Evolutionary conservation across 2,888 invertebrate species (phyloP), one percentile per base, ranked within the genome.

Genomic region (Neuroscelio doddi): DNA sequence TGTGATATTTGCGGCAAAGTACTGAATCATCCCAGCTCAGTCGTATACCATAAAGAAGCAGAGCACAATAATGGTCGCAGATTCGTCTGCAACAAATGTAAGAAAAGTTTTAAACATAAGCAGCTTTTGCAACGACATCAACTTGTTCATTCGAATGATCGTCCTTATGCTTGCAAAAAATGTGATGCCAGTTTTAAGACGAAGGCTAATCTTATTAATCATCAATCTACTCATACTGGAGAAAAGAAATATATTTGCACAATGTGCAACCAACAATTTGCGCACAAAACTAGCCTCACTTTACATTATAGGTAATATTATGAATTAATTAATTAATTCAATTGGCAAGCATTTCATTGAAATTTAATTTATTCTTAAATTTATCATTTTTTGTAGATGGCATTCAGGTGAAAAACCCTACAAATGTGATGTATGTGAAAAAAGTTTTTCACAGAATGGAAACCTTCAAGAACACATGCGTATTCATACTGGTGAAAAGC

Each of bases 401-500:
- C 92, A 92, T 71, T 87, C 87, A 0, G 91, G 91, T 72, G 87
- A 89, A 47, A 92, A 92, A 73, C 92, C 92, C 0, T 92, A 86
- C 81, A 85, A 87, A 44, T 92, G 93, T 77, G 85, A 88, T 49
- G 87, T 89, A 10, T 94, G 94, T 81, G 86, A 88, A 52, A 93
- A 93, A 81, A 86, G 88, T 45, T 93, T 93, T 84, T 90, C 90
- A 0, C 93, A 93, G 83, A 91, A 90, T 77, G 92, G 93, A 53
- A 93, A 93, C 85, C 85, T 93, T 55, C 88, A 89, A 32, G 93
- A 93, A 74, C 93, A 94, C 84, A 87, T 88, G 82, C 88, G 93
- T 53, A 92, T 91, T 72, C 93, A 94, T 83, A 93, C 89, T 0
- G 92, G 93, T 0, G 93, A 92, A 80, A 92, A 92, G 74, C 94